Evolutionary conservation across 2,888 invertebrate genomes (phyloP), one percentile per base, ranked within the genome.

Genomic region (Aplocera efformata): DNA sequence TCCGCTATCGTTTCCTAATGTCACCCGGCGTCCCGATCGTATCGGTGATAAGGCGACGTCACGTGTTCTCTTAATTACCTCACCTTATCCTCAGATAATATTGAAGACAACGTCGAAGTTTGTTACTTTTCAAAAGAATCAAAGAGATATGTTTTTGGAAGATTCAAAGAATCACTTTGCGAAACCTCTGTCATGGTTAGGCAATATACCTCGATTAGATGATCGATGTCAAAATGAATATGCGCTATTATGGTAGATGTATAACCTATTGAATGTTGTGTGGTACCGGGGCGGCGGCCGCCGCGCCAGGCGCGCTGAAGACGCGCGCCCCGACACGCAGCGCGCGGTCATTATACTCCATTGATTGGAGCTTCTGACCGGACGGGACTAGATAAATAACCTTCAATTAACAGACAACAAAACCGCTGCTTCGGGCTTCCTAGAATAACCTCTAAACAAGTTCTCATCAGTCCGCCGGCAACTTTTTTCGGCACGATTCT

Each of bases 31-130:
- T 26, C 22, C 37, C 37, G 21, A 10, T 21, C 22, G 13, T 43
- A 29, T 37, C 29, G 36, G 35, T 23, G 50, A 50, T 53, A 53
- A 46, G 20, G 8, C 29, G 8, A 31, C 28, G 38, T 29, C 32
- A 10, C 32, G 35, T 38, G 28, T 13, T 26, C 7, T 13, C 31
- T n/a, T n/a, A n/a, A n/a, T n/a, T n/a, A n/a, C n/a, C 13, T 2
- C 5, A 10, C 9, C 17, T 46, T 32, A 48, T 53, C 39, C 21
- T 6, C 21, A 11, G 42, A 50, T 50, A 46, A 40, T 29, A 34
- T 8, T 22, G 9, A 7, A 10, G 38, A 27, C 26, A 39, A 39
- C 38, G 20, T 20, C 20, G 20, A 20, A 5, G 20, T n/a, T n/a
- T n/a, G n/a, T n/a, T n/a, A n/a, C n/a, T n/a, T n/a, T n/a, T n/a